Base-by-base conservation (phyloP, 2,888 invertebrate genomes). In the Amitus sp. region DNA sequence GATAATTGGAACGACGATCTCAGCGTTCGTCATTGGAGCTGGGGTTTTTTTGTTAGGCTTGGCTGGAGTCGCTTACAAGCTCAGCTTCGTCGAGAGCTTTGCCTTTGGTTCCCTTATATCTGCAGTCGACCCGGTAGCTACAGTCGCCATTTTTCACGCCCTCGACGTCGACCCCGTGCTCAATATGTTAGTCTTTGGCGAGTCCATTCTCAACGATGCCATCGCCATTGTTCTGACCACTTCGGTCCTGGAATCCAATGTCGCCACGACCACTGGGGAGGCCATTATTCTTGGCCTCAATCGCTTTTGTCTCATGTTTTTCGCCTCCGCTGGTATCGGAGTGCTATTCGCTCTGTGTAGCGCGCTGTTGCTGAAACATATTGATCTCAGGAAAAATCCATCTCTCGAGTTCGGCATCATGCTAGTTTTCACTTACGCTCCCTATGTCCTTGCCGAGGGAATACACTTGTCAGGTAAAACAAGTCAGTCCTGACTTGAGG, bases 181-280 rank as follows among this genome's bases (percentile, higher is more conserved):
- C 0, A 98, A 99, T 85, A 99, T 99, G 98, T 90, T 99, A 84
- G 98, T 99, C 1, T 99, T 99, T 85, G 98, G 95, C 19, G 93
- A 94, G 79, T 95, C 95, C 73, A 95, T 97, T 75, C 86, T 99
- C 3, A 99, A 99, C 84, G 99, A 99, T 87, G 98, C 98, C 23
- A 95, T 99, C 60, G 93, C 98, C 19, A 99, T 99, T 84, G 99
- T 99, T 1, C 84, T 99, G 47, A 98, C 98, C 0, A 95, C 96
- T 67, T 92, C 94, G 2, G 91, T 93, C 2, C 84, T 93, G 23
- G 91, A 92, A 75, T 88, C 89, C 0, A 87, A 87, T 69, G 88
- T 86, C 67, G 88, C 89, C 1, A 84, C 88, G 0, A 90, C 90
- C 6, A 90, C 93, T 0, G 89, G 91, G 5, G 93, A 93, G 82